Evolutionary conservation across 2,113 vertebrate genomes (phyloP).

Genomic region (Benthochromis sp.): DNA sequence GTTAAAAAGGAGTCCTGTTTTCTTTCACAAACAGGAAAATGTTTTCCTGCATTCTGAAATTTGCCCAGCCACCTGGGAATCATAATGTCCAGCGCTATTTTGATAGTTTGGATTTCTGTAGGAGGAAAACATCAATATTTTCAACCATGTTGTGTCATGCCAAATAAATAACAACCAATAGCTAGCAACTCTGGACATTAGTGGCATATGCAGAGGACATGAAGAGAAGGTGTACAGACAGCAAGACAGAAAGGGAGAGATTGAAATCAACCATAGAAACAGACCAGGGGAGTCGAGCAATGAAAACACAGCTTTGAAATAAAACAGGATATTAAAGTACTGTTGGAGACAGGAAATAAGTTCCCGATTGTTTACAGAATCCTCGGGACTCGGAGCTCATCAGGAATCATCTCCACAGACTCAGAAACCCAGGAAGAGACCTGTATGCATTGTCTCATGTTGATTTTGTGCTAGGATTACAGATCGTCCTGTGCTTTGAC

Average conservation of each 20-base stretch:
- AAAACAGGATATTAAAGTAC: slow-evolving; percentile 50
- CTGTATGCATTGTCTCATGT: neutral
- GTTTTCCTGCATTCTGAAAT: slow-evolving; percentile 61
- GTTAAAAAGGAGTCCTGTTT: slow-evolving; percentile 42
- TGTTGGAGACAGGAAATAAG: slow-evolving; percentile 28
- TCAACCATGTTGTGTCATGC: neutral
- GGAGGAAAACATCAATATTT: slow-evolving; percentile 2
- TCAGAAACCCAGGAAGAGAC: slow-evolving; percentile 6
- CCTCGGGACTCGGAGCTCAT: neutral
- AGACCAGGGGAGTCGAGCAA: neutral
- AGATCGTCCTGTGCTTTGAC: slow-evolving; percentile 3
- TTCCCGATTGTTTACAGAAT: slow-evolving; percentile 7
- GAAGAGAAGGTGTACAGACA: neutral
- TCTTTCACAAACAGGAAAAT: slow-evolving; percentile 27
- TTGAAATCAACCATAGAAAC: neutral
- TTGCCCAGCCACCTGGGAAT: slow-evolving; percentile 60
- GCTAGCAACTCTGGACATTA: neutral
- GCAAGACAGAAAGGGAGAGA: neutral
- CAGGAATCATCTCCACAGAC: neutral
- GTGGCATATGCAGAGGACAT: neutral
- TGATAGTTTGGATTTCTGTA: slow-evolving; percentile 41
- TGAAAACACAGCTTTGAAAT: neutral
- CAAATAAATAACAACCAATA: neutral
- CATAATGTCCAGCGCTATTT: slow-evolving; percentile 42
- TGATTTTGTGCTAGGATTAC: slow-evolving; percentile 24